phyloP scores from a whole-genome alignment of 2,888 invertebrate species.

The Drosophila tanythrix region DNA sequence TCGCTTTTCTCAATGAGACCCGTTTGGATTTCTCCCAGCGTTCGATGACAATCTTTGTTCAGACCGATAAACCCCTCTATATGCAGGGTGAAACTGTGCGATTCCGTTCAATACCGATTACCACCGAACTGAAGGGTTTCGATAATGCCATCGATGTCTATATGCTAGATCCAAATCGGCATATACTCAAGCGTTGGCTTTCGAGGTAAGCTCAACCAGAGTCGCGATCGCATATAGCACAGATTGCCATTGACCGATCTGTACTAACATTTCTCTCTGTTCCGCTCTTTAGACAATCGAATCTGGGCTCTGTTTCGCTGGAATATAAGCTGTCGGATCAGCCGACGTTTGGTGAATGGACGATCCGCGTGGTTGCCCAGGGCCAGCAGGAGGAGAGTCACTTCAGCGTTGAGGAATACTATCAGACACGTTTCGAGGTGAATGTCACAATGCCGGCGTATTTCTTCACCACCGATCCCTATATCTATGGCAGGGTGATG shows the following conservation, averaged over 20 bases:
- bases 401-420: constrained; percentile 97
- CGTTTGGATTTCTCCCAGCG: constrained; percentile 93
- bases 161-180: constrained; percentile 94
- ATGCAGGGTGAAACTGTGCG: constrained; percentile 96
- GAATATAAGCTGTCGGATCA: constrained; percentile 96
- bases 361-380: constrained; percentile 93
- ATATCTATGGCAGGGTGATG: constrained; percentile 93
- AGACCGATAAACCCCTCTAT: constrained; percentile 97
- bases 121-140: constrained; percentile 95
- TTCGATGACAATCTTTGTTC: constrained; percentile 97
- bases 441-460: constrained; percentile 98
- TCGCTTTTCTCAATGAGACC: constrained; percentile 95
- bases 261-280: neutral
- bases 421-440: constrained; percentile 96
- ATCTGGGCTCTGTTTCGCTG: constrained; percentile 96
- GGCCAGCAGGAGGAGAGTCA: constrained; percentile 94
- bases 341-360: constrained; percentile 96
- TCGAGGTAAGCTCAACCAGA: constrained; percentile 86
- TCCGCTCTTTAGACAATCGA: constrained; percentile 88
- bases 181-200: constrained; percentile 96
- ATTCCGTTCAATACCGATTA: constrained; percentile 96
- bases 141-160: constrained; percentile 96
- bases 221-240: neutral
- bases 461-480: constrained; percentile 94
- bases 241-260: neutral